phyloP scores from a whole-genome alignment of 2,113 vertebrate genomes.

The Aphelocoma coerulescens region DNA sequence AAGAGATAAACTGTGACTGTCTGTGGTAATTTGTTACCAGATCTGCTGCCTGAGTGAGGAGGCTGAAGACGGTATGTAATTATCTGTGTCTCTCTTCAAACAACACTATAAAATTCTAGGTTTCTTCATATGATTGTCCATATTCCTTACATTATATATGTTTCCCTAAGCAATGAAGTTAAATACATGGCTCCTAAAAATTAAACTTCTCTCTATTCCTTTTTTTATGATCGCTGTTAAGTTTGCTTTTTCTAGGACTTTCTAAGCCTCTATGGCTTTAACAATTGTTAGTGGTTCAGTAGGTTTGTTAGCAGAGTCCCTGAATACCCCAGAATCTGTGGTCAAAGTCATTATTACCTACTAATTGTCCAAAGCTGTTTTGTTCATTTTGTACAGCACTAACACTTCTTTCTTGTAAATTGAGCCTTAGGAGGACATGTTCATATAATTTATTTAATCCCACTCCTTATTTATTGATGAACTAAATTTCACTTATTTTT shows the following conservation, averaged over 20 bases:
- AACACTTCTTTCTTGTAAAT: background rate
- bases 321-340: background rate
- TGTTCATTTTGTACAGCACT: background rate
- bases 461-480: background rate
- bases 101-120: background rate
- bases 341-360: background rate
- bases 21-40: background rate
- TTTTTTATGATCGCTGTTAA: background rate
- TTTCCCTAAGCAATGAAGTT: background rate
- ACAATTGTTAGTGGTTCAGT: background rate
- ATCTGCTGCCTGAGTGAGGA: background rate
- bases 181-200: background rate
- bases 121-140: background rate
- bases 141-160: background rate
- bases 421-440: background rate
- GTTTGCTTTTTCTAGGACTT: background rate
- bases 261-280: background rate
- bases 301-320: background rate
- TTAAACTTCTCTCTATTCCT: background rate
- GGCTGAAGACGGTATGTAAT: background rate
- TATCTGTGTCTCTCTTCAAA: background rate
- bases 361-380: background rate
- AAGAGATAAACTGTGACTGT: background rate
- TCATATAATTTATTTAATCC: background rate
- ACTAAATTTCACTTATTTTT: background rate